phyloP scores from a whole-genome alignment of 2,113 vertebrate genomes.

The Bostrychus sinensis region DNA sequence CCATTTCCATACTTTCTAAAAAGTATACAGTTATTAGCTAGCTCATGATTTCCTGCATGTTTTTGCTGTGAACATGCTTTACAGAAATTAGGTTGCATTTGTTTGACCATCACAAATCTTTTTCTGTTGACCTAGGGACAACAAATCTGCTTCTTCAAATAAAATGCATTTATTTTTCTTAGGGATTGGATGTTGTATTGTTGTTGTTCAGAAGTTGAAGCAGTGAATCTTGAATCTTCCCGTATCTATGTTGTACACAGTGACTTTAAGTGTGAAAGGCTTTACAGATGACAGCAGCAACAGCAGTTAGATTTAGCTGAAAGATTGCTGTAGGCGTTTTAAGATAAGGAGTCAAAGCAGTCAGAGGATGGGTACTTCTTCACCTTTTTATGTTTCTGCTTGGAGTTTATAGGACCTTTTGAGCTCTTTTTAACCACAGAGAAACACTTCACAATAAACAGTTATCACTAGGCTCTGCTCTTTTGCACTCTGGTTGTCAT shows the following conservation, averaged over 20 bases:
- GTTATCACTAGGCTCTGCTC: neutral
- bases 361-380: neutral
- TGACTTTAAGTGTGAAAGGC: neutral
- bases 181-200: neutral
- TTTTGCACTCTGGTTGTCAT: neutral
- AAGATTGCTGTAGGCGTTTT: neutral
- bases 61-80: too few species aligned
- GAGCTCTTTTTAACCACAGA: neutral
- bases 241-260: neutral
- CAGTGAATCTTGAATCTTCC: neutral
- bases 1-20: too few species aligned
- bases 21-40: too few species aligned
- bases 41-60: too few species aligned
- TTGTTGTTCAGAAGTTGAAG: neutral
- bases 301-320: constrained; percentile 10
- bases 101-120: too few species aligned
- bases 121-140: too few species aligned
- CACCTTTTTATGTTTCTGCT: neutral
- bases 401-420: neutral
- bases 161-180: neutral
- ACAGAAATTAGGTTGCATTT: too few species aligned
- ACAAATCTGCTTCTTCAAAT: too few species aligned
- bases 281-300: constrained; percentile 8
- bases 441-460: neutral
- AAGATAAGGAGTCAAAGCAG: neutral